Conservation (phyloP, 2,113 vertebrate species). For the Zingel zingel region DNA sequence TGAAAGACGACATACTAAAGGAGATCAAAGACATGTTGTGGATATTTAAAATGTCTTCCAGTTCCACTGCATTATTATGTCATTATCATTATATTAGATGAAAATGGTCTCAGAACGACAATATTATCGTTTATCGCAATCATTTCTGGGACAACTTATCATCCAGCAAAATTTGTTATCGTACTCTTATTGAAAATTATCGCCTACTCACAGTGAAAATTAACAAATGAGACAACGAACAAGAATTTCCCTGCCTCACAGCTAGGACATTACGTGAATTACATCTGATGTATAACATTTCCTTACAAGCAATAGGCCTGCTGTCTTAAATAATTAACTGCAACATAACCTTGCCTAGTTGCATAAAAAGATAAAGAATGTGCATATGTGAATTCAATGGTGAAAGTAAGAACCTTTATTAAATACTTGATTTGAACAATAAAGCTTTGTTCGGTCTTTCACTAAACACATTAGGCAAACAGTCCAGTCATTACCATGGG, state of each 20-base stretch:
- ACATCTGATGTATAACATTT: slow-evolving; percentile 14
- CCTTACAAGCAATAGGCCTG: background rate
- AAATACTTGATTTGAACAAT: slow-evolving; percentile 40
- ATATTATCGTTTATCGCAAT: no score
- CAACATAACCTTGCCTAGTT: slow-evolving; percentile 27
- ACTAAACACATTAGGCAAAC: slow-evolving; percentile 34
- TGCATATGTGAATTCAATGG: background rate
- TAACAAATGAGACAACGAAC: slow-evolving; percentile 3
- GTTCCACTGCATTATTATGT: no score
- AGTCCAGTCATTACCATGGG: slow-evolving; percentile 35
- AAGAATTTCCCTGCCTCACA: background rate
- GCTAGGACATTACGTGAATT: slow-evolving; percentile 11
- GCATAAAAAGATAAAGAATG: slow-evolving; percentile 16
- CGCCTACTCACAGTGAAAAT: slow-evolving; percentile 1
- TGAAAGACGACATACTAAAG: no score
- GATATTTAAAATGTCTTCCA: no score
- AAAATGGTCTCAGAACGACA: no score
- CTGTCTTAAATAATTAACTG: slow-evolving; percentile 44
- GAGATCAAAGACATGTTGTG: no score
- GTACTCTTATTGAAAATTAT: no score
- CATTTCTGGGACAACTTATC: no score
- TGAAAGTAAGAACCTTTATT: slow-evolving; percentile 22
- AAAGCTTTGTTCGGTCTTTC: slow-evolving; percentile 39
- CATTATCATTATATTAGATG: no score
- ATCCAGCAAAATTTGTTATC: no score